These are phyloP conservation scores for Oophaga sylvatica DNA, from an alignment of 2,797 vertebrate species.

Conservation along the genomic window DNA sequence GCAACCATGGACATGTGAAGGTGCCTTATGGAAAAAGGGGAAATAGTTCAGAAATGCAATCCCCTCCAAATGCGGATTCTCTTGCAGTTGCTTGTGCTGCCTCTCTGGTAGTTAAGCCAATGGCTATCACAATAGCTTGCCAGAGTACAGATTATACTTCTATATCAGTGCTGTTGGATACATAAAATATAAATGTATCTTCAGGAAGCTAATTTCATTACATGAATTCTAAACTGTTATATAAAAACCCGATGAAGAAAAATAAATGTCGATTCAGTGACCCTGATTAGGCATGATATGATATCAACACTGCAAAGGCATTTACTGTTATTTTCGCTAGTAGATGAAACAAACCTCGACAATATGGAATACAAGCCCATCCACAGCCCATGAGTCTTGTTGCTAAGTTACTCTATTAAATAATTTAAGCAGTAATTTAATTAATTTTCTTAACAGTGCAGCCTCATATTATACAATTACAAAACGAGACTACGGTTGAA, in stretches of 20 bases:
- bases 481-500: slow-evolving; percentile 92
- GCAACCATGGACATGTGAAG: too few species aligned
- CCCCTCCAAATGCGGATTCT: too few species aligned
- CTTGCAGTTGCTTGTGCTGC: neutral
- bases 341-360: slow-evolving; percentile 19
- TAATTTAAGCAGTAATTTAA: slow-evolving; percentile 67
- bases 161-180: neutral
- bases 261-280: slow-evolving; percentile 20
- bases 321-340: neutral
- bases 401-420: slow-evolving; percentile 41
- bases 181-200: slow-evolving; percentile 7
- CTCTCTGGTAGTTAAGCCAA: neutral
- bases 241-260: neutral
- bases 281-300: slow-evolving; percentile 29
- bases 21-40: too few species aligned
- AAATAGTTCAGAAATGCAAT: too few species aligned
- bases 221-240: neutral
- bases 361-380: neutral
- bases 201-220: neutral
- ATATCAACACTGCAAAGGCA: neutral
- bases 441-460: slow-evolving; percentile 85
- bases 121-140: neutral
- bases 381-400: slow-evolving; percentile 21
- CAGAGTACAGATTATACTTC: neutral
- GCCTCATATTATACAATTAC: slow-evolving; percentile 94